These are phyloP conservation scores for Zingel zingel DNA, from an alignment of 2,113 vertebrate genomes.

Conservation along the genomic window DNA sequence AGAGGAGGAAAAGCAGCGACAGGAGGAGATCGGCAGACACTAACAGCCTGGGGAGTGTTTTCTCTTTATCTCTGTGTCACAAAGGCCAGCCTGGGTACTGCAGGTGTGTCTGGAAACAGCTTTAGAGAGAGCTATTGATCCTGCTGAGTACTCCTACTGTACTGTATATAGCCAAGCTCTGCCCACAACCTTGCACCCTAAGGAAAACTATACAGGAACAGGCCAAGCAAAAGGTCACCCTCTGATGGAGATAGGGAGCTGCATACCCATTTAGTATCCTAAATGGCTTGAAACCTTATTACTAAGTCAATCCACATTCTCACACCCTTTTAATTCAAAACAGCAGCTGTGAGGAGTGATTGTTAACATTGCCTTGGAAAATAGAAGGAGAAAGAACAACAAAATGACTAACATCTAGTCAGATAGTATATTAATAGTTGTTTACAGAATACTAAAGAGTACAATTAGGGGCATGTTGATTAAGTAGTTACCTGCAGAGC, in stretches of 20 bases:
- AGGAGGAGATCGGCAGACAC: conserved; percentile 56
- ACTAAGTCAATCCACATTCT: conserved; percentile 31
- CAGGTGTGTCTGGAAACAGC: conserved; percentile 76
- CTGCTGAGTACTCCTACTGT: conserved; percentile 69
- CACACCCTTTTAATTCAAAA: conserved; percentile 19
- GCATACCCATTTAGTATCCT: conserved; percentile 60
- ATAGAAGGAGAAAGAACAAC: not conserved
- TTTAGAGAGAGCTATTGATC: conserved; percentile 79
- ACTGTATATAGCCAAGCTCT: conserved; percentile 72
- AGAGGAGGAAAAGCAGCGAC: conserved; percentile 25
- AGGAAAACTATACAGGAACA: conserved; percentile 70
- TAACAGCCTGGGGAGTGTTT: conserved; percentile 72
- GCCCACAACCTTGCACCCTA: conserved; percentile 67
- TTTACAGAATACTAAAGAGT: conserved; percentile 23
- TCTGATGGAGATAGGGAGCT: conserved; percentile 60
- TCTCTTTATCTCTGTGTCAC: conserved; percentile 80
- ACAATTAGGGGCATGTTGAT: conserved; percentile 24
- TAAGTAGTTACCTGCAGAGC: conserved; percentile 24
- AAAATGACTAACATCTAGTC: not conserved
- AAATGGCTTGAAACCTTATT: conserved; percentile 54
- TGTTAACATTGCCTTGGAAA: conserved; percentile 9
- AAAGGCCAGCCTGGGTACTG: conserved; percentile 74
- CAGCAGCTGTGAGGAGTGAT: conserved; percentile 6
- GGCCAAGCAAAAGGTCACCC: conserved; percentile 73
- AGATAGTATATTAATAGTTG: not conserved